Conservation (phyloP, 92 coral and sea anemone species). For the Anthopleura xanthogrammica region DNA sequence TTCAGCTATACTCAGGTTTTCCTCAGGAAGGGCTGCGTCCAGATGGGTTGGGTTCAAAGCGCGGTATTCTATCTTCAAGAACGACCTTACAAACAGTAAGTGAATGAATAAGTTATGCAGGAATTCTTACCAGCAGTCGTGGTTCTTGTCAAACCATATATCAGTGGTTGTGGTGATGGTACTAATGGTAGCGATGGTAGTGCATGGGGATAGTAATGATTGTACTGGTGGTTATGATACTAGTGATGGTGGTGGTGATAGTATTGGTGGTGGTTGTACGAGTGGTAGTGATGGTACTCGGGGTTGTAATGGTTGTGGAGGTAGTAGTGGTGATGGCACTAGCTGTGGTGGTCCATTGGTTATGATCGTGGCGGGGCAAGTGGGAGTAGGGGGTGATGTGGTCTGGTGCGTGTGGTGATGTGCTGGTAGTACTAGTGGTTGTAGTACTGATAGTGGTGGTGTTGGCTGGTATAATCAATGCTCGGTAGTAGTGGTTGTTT, state of each 20-base stretch:
- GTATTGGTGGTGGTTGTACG: not conserved
- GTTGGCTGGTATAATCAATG: too few species aligned
- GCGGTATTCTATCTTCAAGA: not conserved
- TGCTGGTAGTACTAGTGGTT: too few species aligned
- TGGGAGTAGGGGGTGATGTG: not conserved
- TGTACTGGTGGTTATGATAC: not conserved
- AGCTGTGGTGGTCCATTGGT: not conserved
- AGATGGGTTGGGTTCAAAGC: slow-evolving; percentile 5
- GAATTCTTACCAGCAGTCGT: too few species aligned
- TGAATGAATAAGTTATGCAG: not conserved
- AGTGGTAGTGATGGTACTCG: too few species aligned
- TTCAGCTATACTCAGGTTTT: not conserved
- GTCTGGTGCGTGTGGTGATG: too few species aligned
- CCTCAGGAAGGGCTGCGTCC: not conserved
- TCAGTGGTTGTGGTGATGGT: too few species aligned
- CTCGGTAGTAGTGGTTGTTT: not conserved
- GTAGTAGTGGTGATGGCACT: not conserved
- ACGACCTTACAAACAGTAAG: not conserved
- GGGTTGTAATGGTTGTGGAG: not conserved
- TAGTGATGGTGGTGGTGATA: not conserved
- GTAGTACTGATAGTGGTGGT: too few species aligned
- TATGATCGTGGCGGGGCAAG: not conserved
- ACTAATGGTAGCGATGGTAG: not conserved
- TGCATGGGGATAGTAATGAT: not conserved
- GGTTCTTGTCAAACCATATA: too few species aligned